These are phyloP conservation scores for Diglossa cyanea DNA, from an alignment of 2,797 vertebrate genomes.

Conservation along the genomic window DNA sequence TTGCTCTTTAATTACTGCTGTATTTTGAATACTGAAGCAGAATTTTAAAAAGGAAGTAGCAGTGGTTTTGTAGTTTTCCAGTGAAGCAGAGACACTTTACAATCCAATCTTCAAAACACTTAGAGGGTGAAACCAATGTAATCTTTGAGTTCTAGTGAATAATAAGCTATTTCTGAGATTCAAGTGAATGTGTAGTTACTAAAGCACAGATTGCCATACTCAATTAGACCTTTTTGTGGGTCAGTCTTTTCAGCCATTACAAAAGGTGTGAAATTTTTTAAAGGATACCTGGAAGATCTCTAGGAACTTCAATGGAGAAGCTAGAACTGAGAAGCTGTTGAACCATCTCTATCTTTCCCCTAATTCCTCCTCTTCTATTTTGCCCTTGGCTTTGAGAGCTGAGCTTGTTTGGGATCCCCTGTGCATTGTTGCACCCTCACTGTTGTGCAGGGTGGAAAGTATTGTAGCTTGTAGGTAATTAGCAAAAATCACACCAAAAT, in stretches of 20 bases:
- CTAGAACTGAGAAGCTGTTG: not conserved
- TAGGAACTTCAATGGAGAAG: not conserved
- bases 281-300: not conserved
- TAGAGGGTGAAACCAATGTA: not conserved
- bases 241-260: not conserved
- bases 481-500: not conserved
- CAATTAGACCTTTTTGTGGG: not conserved
- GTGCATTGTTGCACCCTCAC: not conserved
- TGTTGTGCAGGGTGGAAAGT: not conserved
- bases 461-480: not conserved
- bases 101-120: not conserved
- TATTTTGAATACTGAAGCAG: not conserved
- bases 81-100: not conserved
- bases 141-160: not conserved
- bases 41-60: not conserved
- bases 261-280: not conserved
- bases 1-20: constrained; percentile 20
- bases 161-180: not conserved
- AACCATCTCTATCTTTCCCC: not conserved
- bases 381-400: not conserved
- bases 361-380: not conserved
- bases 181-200: not conserved
- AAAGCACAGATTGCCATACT: not conserved
- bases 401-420: not conserved
- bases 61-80: not conserved